Evolutionary conservation across 2,797 vertebrate genomes (phyloP).

Genomic region (Megaceryle alcyon): DNA sequence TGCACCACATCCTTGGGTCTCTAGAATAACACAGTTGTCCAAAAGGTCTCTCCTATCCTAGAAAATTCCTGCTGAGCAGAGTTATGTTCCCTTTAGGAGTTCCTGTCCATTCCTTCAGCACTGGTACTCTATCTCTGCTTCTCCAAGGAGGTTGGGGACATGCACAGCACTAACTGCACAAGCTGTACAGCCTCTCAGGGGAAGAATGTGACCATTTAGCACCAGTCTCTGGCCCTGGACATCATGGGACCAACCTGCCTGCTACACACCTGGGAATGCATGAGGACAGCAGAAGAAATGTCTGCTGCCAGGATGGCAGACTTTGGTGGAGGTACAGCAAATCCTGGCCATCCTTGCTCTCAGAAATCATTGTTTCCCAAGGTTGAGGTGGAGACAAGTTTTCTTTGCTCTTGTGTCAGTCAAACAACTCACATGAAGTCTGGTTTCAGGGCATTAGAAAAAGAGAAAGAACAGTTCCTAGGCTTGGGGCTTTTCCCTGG

Average conservation of each 20-base stretch:
- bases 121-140: not conserved
- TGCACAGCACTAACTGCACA: not conserved
- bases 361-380: not conserved
- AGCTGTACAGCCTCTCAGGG: not conserved
- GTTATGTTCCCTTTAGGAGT: not conserved
- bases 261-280: too few relatives aligned
- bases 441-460: not conserved
- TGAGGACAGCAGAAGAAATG: not conserved
- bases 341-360: accelerated
- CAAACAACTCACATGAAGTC: not conserved
- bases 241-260: not conserved
- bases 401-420: not conserved
- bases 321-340: not conserved
- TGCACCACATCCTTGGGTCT: not conserved
- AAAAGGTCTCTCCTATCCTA: not conserved
- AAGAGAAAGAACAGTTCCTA: not conserved
- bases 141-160: not conserved
- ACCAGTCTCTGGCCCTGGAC: not conserved
- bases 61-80: not conserved
- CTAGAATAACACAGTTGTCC: not conserved
- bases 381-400: not conserved
- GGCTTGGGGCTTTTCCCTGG: not conserved
- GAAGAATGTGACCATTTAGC: not conserved
- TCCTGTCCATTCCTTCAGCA: accelerated
- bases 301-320: not conserved